Conservation (phyloP, 1,140 invertebrate genomes). For the Drosophila hydei region DNA sequence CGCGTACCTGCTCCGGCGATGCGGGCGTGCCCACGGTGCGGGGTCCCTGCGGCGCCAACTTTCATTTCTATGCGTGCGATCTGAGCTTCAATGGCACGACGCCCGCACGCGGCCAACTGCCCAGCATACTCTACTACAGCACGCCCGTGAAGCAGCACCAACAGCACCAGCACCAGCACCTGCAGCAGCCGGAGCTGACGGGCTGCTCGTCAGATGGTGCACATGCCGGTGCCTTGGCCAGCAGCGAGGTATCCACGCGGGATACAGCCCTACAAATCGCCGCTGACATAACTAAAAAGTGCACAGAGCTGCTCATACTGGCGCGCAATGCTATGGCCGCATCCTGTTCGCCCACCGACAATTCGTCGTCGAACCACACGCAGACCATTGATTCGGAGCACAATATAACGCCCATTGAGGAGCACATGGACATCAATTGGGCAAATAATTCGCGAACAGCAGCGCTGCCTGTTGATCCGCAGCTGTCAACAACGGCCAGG, state of each 20-base stretch:
- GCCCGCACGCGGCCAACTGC: constrained; percentile 96
- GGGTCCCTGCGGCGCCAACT: constrained; percentile 96
- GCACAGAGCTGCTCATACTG: constrained; percentile 89
- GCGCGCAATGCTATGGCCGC: constrained; percentile 87
- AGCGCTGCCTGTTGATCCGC: constrained; percentile 62
- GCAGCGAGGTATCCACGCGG: constrained; percentile 70
- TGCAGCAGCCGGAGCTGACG: background rate
- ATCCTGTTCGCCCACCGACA: constrained; percentile 84
- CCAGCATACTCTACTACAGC: constrained; percentile 95
- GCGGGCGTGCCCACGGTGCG: constrained; percentile 93
- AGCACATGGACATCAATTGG: constrained; percentile 84
- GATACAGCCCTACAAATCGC: constrained; percentile 85
- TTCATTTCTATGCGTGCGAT: constrained; percentile 96
- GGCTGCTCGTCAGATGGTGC: constrained; percentile 20
- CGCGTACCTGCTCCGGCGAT: constrained; percentile 96
- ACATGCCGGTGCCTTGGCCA: constrained; percentile 17
- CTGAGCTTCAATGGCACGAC: constrained; percentile 98
- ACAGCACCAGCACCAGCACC: background rate
- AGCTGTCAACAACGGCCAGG: constrained; percentile 68
- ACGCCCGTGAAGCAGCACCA: constrained; percentile 82
- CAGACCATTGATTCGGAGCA: constrained; percentile 84
- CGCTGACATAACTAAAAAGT: constrained; percentile 89
- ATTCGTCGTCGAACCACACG: constrained; percentile 87
- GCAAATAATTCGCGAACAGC: constrained; percentile 80
- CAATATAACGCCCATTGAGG: constrained; percentile 83